A percentile compares a stretch with the other conserved stretches of the same genome.
These are phyloP conservation scores for Lanius ludovicianus DNA, from an alignment of 2,113 vertebrate species.

Conservation along the genomic window DNA sequence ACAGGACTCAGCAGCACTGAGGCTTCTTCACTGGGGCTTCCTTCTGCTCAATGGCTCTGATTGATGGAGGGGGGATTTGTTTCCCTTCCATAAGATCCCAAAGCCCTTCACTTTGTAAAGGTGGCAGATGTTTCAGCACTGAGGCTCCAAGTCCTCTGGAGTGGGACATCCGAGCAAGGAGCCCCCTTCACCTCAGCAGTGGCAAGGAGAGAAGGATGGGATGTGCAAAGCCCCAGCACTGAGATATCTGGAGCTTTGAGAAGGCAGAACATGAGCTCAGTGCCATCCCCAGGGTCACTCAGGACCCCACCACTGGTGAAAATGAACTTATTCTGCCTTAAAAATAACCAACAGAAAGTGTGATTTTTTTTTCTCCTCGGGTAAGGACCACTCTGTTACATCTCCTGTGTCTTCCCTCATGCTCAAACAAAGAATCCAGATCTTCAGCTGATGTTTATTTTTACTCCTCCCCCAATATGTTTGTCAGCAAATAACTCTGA, in stretches of 20 bases:
- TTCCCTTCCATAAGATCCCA: not conserved
- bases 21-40: not conserved
- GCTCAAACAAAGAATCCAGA: not conserved
- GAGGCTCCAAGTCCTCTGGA: not conserved
- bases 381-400: not conserved
- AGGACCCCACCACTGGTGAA: not conserved
- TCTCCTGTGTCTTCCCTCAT: not conserved
- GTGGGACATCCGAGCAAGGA: not conserved
- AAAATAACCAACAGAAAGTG: not conserved
- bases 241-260: not conserved
- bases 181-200: not conserved
- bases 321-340: not conserved
- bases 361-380: not conserved
- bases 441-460: not conserved
- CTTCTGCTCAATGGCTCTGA: not conserved
- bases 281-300: not conserved
- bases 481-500: not conserved
- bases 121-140: not conserved
- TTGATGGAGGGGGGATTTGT: not conserved
- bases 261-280: not conserved
- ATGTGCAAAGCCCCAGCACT: rapidly evolving
- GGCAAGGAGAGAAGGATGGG: not conserved
- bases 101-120: not conserved
- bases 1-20: not conserved
- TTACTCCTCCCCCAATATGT: not conserved